A percentile compares a stretch with the other conserved stretches of the same genome.
Conservation (phyloP, 2,113 vertebrate genomes). For the Odontesthes bonariensis region DNA sequence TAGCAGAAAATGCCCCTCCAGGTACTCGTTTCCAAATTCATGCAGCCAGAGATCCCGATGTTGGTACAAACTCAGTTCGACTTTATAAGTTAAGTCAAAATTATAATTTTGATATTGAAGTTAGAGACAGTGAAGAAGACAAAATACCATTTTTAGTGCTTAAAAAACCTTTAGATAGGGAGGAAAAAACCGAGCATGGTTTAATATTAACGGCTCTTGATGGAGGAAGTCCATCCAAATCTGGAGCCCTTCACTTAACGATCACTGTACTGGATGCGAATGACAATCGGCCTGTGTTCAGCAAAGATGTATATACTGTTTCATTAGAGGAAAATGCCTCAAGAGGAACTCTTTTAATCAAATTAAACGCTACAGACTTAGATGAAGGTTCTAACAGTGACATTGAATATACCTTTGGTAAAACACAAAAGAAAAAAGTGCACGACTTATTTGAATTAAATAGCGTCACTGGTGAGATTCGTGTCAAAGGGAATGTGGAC, state of each 20-base stretch:
- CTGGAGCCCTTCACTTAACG: conserved; percentile 71
- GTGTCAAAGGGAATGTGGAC: conserved; percentile 70
- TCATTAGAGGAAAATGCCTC: conserved; percentile 69
- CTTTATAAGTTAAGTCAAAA: conserved; percentile 55
- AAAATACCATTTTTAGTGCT: conserved; percentile 74
- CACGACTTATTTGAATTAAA: conserved; percentile 66
- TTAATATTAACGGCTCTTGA: conserved; percentile 73
- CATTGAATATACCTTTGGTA: conserved; percentile 61
- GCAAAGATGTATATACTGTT: conserved; percentile 66
- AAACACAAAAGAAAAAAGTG: conserved; percentile 59
- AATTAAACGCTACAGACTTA: conserved; percentile 69
- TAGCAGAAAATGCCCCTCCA: conserved; percentile 56
- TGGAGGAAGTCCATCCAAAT: conserved; percentile 73
- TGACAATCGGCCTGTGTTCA: conserved; percentile 77
- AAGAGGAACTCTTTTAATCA: conserved; percentile 52
- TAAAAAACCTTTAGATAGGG: conserved; percentile 74
- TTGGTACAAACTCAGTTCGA: conserved; percentile 50
- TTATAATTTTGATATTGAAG: conserved; percentile 69
- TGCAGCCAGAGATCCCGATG: conserved; percentile 69
- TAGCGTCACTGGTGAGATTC: conserved; percentile 67
- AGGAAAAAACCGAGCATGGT: conserved; percentile 53
- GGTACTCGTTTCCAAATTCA: conserved; percentile 77
- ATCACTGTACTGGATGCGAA: conserved; percentile 72
- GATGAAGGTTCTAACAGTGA: conserved; percentile 68
- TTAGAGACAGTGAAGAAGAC: conserved; percentile 66